Percentiles rank a stretch among this genome's conserved stretches.
These are phyloP conservation scores for Falcaria lacertinaria DNA, from an alignment of 2,888 invertebrate genomes.

Conservation along the genomic window DNA sequence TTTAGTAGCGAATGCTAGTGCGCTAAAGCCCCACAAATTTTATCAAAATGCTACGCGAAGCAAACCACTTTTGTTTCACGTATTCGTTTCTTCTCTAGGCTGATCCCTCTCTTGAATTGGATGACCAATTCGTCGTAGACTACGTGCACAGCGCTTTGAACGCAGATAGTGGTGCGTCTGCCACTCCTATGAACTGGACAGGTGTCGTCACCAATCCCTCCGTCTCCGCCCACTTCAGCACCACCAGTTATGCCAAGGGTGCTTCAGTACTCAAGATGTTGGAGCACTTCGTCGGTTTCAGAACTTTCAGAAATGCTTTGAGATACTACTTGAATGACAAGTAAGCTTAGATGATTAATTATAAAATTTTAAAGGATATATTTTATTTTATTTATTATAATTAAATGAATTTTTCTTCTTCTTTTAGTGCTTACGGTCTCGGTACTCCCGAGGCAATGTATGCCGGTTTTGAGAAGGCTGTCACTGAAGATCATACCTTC, in stretches of 20 bases:
- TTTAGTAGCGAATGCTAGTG: no score
- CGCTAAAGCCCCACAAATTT: no score
- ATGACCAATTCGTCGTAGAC: constrained; percentile 83
- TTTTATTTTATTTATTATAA: no score
- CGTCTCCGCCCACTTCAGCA: constrained; percentile 81
- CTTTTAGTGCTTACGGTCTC: constrained; percentile 50
- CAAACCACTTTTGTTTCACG: not conserved
- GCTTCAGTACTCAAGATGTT: constrained; percentile 83
- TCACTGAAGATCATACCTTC: constrained; percentile 44
- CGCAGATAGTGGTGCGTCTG: constrained; percentile 72
- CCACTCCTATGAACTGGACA: constrained; percentile 69
- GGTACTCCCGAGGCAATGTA: constrained; percentile 59
- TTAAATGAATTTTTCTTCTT: constrained; percentile 1
- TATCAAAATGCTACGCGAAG: no score
- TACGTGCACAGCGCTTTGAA: constrained; percentile 83
- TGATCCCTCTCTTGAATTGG: constrained; percentile 52
- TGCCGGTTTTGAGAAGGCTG: constrained; percentile 48
- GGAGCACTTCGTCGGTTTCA: constrained; percentile 79
- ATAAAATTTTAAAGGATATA: no score
- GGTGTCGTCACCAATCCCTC: constrained; percentile 75
- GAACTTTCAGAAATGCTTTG: constrained; percentile 77
- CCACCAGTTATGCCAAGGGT: constrained; percentile 85
- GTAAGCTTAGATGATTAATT: constrained; percentile 51
- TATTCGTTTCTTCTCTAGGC: constrained; percentile 36
- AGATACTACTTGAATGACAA: constrained; percentile 75